phyloP scores from a whole-genome alignment of 2,797 vertebrate genomes.

The Scolopax bukidnonensis region DNA sequence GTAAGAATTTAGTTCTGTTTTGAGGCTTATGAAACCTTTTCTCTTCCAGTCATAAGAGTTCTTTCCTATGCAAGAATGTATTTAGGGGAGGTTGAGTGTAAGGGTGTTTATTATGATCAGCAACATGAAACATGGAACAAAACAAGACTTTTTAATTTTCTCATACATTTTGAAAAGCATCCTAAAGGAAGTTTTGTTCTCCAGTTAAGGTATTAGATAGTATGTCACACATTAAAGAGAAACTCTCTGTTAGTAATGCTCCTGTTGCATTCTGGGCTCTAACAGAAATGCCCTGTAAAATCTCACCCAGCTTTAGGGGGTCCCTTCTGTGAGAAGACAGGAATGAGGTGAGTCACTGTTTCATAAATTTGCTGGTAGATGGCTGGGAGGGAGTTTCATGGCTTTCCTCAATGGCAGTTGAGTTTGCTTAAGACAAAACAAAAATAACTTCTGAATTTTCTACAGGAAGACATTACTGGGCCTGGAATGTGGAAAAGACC shows the following conservation, averaged over 20 bases:
- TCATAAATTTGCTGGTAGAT: neutral
- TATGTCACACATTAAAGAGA: neutral
- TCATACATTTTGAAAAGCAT: neutral
- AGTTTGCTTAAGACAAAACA: neutral
- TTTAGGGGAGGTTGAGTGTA: neutral
- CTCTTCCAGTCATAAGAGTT: neutral
- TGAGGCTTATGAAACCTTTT: neutral
- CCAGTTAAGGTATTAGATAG: neutral
- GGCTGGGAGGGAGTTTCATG: neutral
- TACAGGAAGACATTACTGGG: neutral
- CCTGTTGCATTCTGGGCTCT: neutral
- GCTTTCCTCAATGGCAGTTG: neutral
- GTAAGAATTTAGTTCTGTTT: neutral
- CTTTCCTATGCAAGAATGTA: neutral
- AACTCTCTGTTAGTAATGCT: neutral
- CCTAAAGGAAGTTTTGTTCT: neutral
- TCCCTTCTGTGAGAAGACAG: neutral
- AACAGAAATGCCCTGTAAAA: neutral
- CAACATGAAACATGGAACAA: neutral
- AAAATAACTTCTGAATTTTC: neutral
- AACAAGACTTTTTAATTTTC: neutral
- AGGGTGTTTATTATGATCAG: neutral
- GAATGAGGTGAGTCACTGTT: neutral
- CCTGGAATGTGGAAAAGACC: neutral
- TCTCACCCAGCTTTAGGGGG: neutral